Base-by-base conservation (phyloP, 2,797 vertebrate species). In the Onychomys leucogaster region DNA sequence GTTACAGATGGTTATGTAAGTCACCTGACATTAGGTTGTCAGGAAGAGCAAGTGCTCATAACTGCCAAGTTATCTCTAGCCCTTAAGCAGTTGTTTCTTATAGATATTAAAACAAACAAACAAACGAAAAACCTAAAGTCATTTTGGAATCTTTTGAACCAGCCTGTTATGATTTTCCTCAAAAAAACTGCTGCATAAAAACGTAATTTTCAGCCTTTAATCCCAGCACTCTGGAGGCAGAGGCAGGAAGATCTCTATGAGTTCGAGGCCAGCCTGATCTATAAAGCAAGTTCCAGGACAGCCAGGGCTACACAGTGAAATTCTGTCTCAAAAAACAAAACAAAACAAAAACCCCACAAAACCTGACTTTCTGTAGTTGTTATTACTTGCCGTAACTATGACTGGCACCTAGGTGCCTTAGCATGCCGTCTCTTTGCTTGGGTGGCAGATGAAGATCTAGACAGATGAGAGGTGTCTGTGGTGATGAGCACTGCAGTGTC, bases 101-200 rank as follows among this genome's bases (percentile, higher is more conserved):
- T 49, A 67, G 25, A 63, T 52, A 9, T 49, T 83, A 69, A 59
- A 32, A 65, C n/a, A n/a, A 80, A 65, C 61, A 52, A 55, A 55
- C 13, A 55, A 55, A 55, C 13, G 13, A 55, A 55, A n/a, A n/a
- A n/a, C n/a, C 49, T 63, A 67, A 88, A 80, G 25, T 19, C 41
- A 32, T 83, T 93, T 69, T 10, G 78, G 90, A 21, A 78, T 92
- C 25, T 63, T 94, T 94, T 75, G 82, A 77, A 17, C 29, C 57
- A 83, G 21, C 12, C 86, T 78, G 13, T 43, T 92, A 7, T 3
- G 32, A 67, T 80, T 91, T 93, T 80, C 71, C 85, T 92, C n/a
- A 67, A 59, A 87, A 92, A 63, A 91, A 81, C 21, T 25, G 5
- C 21, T 29, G 57, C 27, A 27, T 90, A 34, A 88, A 90, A 94